Conservation (phyloP, 2,888 invertebrate species). For the Ephialtes manifestator region DNA sequence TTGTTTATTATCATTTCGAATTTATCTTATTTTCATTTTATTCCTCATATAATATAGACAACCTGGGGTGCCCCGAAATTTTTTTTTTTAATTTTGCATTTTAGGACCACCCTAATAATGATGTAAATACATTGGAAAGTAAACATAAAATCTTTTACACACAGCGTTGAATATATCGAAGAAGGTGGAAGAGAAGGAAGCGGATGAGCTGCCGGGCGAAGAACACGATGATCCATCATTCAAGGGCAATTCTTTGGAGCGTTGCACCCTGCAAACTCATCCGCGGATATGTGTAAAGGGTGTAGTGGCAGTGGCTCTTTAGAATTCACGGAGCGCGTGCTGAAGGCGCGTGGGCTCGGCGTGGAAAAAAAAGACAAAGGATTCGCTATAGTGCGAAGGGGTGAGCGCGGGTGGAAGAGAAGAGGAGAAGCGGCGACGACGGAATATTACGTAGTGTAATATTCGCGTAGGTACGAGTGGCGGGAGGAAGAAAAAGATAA, state of each 20-base stretch:
- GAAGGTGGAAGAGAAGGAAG: constrained; percentile 20
- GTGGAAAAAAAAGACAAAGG: constrained; percentile 71
- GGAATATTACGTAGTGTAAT: constrained; percentile 13
- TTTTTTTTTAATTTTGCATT: too few species aligned
- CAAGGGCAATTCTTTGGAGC: constrained; percentile 69
- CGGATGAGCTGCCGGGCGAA: constrained; percentile 26
- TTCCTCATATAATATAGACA: too few species aligned
- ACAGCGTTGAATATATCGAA: constrained; percentile 45
- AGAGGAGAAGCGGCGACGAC: constrained; percentile 39
- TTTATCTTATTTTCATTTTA: too few species aligned
- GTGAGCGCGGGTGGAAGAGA: constrained; percentile 47
- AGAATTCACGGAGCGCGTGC: constrained; percentile 79
- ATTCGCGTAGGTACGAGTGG: constrained; percentile 24
- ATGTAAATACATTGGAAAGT: neutral
- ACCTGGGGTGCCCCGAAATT: too few species aligned
- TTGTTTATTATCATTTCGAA: too few species aligned
- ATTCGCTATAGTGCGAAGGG: constrained; percentile 40
- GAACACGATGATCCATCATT: constrained; percentile 66
- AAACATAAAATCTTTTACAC: neutral
- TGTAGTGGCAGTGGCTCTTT: constrained; percentile 74
- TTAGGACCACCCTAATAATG: too few species aligned
- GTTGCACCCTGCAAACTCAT: constrained; percentile 67
- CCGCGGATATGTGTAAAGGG: constrained; percentile 68
- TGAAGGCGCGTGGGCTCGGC: constrained; percentile 78
- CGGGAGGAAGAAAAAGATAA: constrained; percentile 27